Evolutionary conservation across 2,113 vertebrate species (phyloP).

Genomic region (Lagopus leucura): DNA sequence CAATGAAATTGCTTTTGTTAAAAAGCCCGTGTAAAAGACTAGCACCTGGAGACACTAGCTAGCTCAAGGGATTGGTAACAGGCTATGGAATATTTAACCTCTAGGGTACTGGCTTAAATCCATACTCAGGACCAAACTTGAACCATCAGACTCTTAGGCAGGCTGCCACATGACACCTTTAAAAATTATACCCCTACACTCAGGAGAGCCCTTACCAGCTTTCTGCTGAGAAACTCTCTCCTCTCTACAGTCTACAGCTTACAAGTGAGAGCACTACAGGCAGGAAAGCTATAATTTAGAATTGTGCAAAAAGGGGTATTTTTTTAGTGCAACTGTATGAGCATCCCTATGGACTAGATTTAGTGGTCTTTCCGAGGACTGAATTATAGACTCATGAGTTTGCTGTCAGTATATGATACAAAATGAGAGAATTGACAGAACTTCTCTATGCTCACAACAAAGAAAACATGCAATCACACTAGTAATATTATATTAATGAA

Average conservation of each 20-base stretch:
- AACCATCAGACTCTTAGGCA: conserved; percentile 45
- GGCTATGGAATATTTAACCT: conserved; percentile 54
- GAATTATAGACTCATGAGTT: neutral
- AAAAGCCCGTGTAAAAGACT: conserved; percentile 28
- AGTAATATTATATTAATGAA: neutral
- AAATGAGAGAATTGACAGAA: neutral
- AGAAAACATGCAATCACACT: neutral
- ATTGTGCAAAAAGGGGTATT: neutral
- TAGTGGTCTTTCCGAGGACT: neutral
- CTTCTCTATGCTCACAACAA: neutral
- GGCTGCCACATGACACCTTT: conserved; percentile 17
- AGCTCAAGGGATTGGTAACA: conserved; percentile 46
- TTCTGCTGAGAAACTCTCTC: neutral
- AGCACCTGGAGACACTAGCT: conserved; percentile 54
- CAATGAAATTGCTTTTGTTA: conserved; percentile 38
- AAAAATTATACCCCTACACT: neutral
- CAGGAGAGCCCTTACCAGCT: neutral
- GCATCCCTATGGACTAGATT: neutral
- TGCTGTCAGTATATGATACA: neutral
- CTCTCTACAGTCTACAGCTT: neutral
- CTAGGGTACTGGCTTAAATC: conserved; percentile 46
- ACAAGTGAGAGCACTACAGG: neutral
- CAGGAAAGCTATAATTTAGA: neutral
- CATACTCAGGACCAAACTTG: conserved; percentile 42
- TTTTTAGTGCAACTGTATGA: neutral